Percentiles rank a stretch among this genome's conserved stretches.
phyloP scores from a whole-genome alignment of 2,797 vertebrate species.

The Fistularia commersonii region DNA sequence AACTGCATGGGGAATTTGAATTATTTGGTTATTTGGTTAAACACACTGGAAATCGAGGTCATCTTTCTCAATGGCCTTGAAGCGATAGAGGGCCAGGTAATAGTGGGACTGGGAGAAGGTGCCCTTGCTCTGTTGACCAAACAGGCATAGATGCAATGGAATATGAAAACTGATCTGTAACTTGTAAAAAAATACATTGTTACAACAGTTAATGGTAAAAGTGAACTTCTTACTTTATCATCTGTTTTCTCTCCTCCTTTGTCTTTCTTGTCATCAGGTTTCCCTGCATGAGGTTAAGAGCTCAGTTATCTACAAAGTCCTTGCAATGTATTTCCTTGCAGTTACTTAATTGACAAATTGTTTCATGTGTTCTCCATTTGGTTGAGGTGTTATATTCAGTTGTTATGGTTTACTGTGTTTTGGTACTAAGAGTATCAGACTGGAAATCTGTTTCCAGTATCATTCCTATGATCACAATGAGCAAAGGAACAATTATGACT shows the following conservation, averaged over 20 bases:
- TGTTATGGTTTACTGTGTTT: neutral
- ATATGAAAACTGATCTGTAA: neutral
- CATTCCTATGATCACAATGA: neutral
- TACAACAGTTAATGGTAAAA: neutral
- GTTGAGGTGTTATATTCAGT: neutral
- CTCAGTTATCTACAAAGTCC: neutral
- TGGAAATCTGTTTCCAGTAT: no score
- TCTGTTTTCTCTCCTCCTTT: slow-evolving; percentile 86
- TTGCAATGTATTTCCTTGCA: neutral
- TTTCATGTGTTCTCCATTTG: neutral
- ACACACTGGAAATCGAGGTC: slow-evolving; percentile 95
- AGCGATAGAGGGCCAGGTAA: slow-evolving; percentile 93
- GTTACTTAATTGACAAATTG: neutral
- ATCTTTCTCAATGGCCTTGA: slow-evolving; percentile 96
- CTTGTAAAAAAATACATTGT: neutral
- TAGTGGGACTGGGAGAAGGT: slow-evolving; percentile 88
- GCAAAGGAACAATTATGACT: neutral
- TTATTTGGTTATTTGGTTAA: neutral
- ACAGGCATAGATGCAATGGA: slow-evolving; percentile 12
- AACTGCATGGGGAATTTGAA: neutral
- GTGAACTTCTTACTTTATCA: slow-evolving; percentile 75
- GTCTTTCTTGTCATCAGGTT: slow-evolving; percentile 87
- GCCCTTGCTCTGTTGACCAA: slow-evolving; percentile 78
- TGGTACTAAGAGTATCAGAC: neutral
- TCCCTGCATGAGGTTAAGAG: slow-evolving; percentile 65